These are phyloP conservation scores for Colinus virginianus DNA, from an alignment of 2,113 vertebrate species.

Conservation along the genomic window DNA sequence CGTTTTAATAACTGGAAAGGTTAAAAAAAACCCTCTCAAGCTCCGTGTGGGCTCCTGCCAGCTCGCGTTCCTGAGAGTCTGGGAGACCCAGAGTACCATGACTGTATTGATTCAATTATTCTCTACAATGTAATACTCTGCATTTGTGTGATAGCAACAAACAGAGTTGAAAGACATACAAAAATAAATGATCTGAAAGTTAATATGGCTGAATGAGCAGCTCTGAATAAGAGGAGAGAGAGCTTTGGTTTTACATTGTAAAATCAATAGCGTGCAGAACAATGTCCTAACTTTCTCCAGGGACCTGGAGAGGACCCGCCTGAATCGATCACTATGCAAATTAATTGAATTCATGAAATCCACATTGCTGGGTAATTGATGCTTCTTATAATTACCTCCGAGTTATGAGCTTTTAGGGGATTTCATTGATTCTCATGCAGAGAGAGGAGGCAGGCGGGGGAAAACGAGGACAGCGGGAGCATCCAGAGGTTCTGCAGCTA, in stretches of 20 bases:
- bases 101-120: slow-evolving; percentile 83
- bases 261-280: slow-evolving; percentile 79
- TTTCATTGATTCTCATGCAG: slow-evolving; percentile 71
- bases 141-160: slow-evolving; percentile 84
- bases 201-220: slow-evolving; percentile 84
- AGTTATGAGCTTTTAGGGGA: slow-evolving; percentile 80
- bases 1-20: slow-evolving; percentile 52
- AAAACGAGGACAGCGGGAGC: neutral
- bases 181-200: slow-evolving; percentile 85
- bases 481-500: neutral
- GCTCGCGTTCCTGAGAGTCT: slow-evolving; percentile 35
- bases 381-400: slow-evolving; percentile 83
- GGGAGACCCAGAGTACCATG: slow-evolving; percentile 65
- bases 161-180: slow-evolving; percentile 84
- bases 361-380: slow-evolving; percentile 80
- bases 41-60: neutral
- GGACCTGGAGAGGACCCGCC: slow-evolving; percentile 70
- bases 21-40: slow-evolving; percentile 6
- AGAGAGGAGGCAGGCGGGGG: neutral
- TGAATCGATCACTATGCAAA: slow-evolving; percentile 82
- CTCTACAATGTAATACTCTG: slow-evolving; percentile 80
- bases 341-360: slow-evolving; percentile 81
- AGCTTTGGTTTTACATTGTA: slow-evolving; percentile 78
- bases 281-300: slow-evolving; percentile 78
- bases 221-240: slow-evolving; percentile 74